These are phyloP conservation scores for Notechis scutatus DNA, from an alignment of 2,113 vertebrate genomes.

Conservation along the genomic window DNA sequence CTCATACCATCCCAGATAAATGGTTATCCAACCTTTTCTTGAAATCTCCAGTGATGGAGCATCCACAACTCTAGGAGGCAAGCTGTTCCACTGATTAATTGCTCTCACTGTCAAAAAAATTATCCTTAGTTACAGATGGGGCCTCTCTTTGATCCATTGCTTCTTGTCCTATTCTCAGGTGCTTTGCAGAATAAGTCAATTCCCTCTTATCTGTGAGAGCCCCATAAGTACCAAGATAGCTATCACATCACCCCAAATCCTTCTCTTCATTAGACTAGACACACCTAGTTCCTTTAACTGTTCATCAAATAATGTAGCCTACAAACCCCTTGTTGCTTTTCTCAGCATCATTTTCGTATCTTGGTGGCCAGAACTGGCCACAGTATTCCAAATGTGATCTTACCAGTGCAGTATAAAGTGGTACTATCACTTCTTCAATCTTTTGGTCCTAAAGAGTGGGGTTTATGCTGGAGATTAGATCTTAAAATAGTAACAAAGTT, in stretches of 20 bases:
- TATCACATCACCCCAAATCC: not conserved
- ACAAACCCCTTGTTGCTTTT: not conserved
- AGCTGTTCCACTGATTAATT: not conserved
- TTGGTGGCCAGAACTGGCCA: not conserved
- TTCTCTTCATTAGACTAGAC: not conserved
- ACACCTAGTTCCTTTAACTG: not conserved
- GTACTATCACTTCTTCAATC: not conserved
- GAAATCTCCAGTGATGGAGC: not conserved
- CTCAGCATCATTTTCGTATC: not conserved
- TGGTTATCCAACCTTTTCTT: not conserved
- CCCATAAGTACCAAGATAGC: not conserved
- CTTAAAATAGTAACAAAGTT: not conserved
- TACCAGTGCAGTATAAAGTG: not conserved
- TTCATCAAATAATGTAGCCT: not conserved
- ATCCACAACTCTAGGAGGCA: not conserved
- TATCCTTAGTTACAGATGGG: not conserved
- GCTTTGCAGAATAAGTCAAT: not conserved
- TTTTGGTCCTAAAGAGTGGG: not conserved
- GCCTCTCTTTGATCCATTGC: not conserved
- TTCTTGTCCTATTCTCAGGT: not conserved
- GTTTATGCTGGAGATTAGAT: not conserved
- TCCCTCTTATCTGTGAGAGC: not conserved
- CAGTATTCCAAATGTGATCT: not conserved
- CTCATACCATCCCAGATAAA: not conserved
- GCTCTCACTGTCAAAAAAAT: not conserved